Percentiles rank a stretch among this genome's conserved stretches.
Conservation (phyloP, 2,113 vertebrate genomes). For the Phoenicopterus ruber region DNA sequence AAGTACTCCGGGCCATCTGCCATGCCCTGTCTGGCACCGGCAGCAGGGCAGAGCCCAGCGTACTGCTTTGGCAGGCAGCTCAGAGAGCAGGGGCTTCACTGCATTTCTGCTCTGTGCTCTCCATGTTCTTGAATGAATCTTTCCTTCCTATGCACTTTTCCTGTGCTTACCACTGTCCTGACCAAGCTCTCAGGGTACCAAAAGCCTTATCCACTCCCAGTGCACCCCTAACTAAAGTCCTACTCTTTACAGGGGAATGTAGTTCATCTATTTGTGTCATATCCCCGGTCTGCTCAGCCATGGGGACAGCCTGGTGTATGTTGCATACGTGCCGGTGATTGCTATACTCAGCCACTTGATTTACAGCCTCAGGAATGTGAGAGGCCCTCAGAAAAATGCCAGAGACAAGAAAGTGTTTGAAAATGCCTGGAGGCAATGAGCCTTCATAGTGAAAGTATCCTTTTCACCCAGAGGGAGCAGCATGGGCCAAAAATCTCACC, state of each 20-base stretch:
- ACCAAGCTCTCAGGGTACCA: background rate
- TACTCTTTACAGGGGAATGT: background rate
- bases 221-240: background rate
- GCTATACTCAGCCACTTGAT: slow-evolving; percentile 37
- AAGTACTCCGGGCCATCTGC: background rate
- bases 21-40: background rate
- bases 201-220: background rate
- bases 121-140: background rate
- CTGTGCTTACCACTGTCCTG: background rate
- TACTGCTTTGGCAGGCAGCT: background rate
- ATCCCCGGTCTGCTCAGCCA: background rate
- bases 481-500: background rate
- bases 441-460: background rate
- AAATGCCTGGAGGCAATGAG: background rate
- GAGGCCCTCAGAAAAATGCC: slow-evolving; percentile 18
- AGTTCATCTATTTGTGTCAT: background rate
- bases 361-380: slow-evolving; percentile 44
- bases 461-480: background rate
- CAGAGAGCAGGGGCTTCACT: background rate
- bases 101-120: background rate
- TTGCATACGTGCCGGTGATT: background rate
- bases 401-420: background rate
- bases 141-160: background rate
- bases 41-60: background rate
- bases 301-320: background rate